A percentile compares a stretch with the other conserved stretches of the same genome.
Conservation (phyloP, 2,113 vertebrate genomes). For the Butorides virescens region DNA sequence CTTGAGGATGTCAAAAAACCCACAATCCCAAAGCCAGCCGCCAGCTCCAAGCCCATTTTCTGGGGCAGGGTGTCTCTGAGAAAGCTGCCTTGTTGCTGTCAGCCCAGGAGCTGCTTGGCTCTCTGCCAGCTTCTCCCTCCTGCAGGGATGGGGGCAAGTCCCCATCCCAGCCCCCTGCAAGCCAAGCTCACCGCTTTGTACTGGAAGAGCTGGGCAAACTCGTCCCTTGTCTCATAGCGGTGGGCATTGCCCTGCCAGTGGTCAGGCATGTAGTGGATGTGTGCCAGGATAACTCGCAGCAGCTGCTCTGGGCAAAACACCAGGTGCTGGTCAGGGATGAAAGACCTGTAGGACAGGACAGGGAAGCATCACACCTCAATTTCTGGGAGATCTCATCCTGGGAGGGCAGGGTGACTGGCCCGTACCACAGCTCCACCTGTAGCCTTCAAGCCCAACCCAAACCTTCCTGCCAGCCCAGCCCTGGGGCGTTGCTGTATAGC, state of each 20-base stretch:
- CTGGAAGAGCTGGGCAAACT: conserved; percentile 98
- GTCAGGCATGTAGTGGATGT: conserved; percentile 99
- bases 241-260: conserved; percentile 99
- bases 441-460: neutral
- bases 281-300: conserved; percentile 92
- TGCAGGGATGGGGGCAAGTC: neutral
- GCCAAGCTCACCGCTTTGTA: conserved; percentile 94
- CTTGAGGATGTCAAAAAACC: neutral
- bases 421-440: neutral
- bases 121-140: neutral
- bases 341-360: conserved; percentile 79
- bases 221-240: conserved; percentile 93
- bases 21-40: neutral
- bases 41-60: neutral
- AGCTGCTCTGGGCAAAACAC: conserved; percentile 98
- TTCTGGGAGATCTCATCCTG: neutral
- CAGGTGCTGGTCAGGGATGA: conserved; percentile 97
- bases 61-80: neutral
- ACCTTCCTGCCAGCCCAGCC: neutral
- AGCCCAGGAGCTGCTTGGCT: neutral
- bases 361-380: neutral
- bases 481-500: neutral
- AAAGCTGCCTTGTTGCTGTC: neutral
- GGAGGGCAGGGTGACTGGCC: neutral
- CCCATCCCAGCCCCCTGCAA: neutral